Percentiles rank a stretch among this genome's conserved stretches.
Evolutionary conservation across 2,113 vertebrate genomes (phyloP).

Genomic region (Hippopotamus amphibius): DNA sequence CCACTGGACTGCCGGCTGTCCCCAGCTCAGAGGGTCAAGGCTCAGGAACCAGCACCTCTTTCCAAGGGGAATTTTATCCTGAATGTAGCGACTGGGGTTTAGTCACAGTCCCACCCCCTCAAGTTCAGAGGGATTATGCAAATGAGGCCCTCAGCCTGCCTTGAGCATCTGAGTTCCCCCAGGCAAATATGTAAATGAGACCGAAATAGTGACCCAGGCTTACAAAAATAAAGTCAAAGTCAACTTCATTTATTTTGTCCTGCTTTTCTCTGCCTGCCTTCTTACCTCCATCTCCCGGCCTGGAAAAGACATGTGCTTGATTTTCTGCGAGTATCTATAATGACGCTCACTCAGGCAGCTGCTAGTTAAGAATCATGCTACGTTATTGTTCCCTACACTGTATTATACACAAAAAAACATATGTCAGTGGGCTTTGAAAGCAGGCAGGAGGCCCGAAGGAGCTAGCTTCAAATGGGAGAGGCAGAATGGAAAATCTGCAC

Average conservation of each 20-base stretch:
- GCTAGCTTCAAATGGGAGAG: neutral
- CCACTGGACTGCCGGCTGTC: neutral
- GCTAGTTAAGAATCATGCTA: constrained; percentile 52
- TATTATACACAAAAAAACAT: constrained; percentile 55
- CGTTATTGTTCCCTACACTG: constrained; percentile 47
- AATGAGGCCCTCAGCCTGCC: neutral
- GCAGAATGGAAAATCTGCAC: neutral
- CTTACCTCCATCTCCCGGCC: neutral
- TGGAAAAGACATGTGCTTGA: neutral
- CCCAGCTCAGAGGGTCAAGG: neutral
- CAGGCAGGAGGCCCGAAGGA: constrained; percentile 30
- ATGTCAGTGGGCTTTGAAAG: constrained; percentile 55
- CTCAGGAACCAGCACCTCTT: neutral
- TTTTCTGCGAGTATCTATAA: neutral
- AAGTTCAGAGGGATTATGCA: constrained; percentile 29
- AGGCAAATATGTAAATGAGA: constrained; percentile 41
- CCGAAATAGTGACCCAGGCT: neutral
- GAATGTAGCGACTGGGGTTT: neutral
- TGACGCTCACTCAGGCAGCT: neutral
- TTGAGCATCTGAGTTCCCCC: neutral
- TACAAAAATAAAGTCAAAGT: neutral
- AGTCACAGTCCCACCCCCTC: neutral
- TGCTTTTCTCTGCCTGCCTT: neutral
- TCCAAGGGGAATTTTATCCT: neutral
- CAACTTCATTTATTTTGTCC: neutral